Evolutionary conservation across 2,888 invertebrate species (phyloP).

Genomic region (Magallana nippona): DNA sequence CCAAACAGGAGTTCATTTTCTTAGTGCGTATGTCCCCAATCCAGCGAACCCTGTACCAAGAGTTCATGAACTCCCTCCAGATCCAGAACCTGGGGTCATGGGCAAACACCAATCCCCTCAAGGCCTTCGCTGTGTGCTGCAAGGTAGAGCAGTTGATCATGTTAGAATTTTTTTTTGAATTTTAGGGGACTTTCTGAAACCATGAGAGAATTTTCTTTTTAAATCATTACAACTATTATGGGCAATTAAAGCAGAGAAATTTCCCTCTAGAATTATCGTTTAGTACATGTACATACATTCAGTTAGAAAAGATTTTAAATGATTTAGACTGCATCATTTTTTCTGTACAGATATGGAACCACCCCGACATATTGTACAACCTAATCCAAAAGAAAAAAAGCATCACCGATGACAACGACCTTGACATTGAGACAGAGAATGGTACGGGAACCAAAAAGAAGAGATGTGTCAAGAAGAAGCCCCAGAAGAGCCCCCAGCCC

Average conservation of each 20-base stretch:
- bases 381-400: conserved; percentile 72
- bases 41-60: conserved; percentile 93
- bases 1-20: conserved; percentile 96
- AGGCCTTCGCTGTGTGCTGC: conserved; percentile 98
- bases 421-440: conserved; percentile 76
- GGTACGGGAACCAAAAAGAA: conserved; percentile 61
- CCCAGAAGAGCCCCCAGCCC: conserved; percentile 36
- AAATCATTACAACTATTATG: too few species aligned
- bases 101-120: conserved; percentile 90
- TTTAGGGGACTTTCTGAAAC: too few species aligned
- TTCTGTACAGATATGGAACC: conserved; percentile 81
- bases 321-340: neutral
- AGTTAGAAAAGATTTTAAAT: neutral
- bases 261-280: too few species aligned
- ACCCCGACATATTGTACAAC: conserved; percentile 81
- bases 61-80: conserved; percentile 88
- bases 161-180: too few species aligned
- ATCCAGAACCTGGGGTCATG: conserved; percentile 70
- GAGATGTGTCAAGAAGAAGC: conserved; percentile 32
- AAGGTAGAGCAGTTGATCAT: conserved; percentile 84
- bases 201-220: too few species aligned
- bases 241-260: too few species aligned
- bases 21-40: conserved; percentile 93
- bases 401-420: conserved; percentile 75
- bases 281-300: too few species aligned